Evolutionary conservation across 2,888 invertebrate species (phyloP), one percentile per base, ranked within the genome.

Genomic region (Lordiphosa fenestrarum): DNA sequence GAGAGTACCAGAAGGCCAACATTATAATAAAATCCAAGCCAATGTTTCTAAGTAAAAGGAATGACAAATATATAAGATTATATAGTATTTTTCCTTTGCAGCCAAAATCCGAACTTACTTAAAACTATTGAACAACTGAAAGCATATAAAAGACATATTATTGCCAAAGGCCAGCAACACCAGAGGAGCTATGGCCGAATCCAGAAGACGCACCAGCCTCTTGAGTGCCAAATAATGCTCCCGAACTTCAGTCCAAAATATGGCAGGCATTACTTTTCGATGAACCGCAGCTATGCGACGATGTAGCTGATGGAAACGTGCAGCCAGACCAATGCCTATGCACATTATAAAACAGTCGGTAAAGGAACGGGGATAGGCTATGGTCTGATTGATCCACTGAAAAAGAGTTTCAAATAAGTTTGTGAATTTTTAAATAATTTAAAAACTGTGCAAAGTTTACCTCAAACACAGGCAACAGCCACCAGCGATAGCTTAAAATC

Each of bases 91-190:
- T 19, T 3, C 3, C 2, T 19, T 6, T 0, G 19, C 7, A 39
- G 2, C 1, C 0, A 6, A 9, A 12, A 1, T 4, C 0, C 42
- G 0, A 30, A 69, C 84, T 69, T 54, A 89, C 89, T 84, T 82
- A 53, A 89, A 88, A 57, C 88, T 88, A 72, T 93, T 91, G 70
- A 94, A 94, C 0, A 95, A 89, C 75, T 95, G 94, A 66, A 94
- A 91, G 69, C 94, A 94, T 64, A 95, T 94, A 74, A 95, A 95
- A 83, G 93, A 94, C 66, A 94, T 91, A 83, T 94, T 94, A 66
- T 93, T 94, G 40, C 92, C 89, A 73, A 93, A 94, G 0, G 94
- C 93, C 9, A 94, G 86, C 0, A 94, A 86, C 0, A 94, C 91
- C 41, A 95, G 88, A 5, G 91, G 90, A 7, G 93, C 92, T n/a